Evolutionary conservation across 2,888 invertebrate species (phyloP).

Genomic region (Belgica antarctica): DNA sequence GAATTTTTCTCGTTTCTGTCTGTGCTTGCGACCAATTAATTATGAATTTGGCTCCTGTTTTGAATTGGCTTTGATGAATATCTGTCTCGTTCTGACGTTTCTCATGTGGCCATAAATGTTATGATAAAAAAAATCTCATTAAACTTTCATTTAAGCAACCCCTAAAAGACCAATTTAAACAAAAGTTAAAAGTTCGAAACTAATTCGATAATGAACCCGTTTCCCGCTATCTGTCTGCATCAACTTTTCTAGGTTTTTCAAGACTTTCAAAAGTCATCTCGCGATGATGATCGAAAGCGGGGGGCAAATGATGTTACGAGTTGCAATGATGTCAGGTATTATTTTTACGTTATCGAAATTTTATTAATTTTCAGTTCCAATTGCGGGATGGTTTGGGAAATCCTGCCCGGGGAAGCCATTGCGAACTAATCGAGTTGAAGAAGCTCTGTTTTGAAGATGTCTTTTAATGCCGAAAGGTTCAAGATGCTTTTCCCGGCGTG

Average conservation of each 20-base stretch:
- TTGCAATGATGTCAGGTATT: conserved; percentile 42
- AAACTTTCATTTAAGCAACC: conserved; percentile 26
- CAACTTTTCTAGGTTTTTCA: conserved; percentile 42
- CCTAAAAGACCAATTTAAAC: conserved; percentile 10
- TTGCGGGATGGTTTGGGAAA: background rate
- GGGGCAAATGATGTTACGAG: conserved; percentile 37
- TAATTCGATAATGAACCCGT: conserved; percentile 23
- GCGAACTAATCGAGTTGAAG: too few relatives aligned
- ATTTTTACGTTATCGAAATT: conserved; percentile 12
- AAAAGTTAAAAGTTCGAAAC: background rate
- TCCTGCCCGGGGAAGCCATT: too few relatives aligned
- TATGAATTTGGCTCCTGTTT: conserved; percentile 8
- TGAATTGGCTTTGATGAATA: conserved; percentile 1
- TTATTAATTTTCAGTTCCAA: conserved; percentile 8
- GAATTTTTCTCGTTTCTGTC: background rate
- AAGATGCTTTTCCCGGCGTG: too few relatives aligned
- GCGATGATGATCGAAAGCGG: conserved; percentile 39
- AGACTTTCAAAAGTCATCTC: conserved; percentile 25
- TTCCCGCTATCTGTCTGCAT: background rate
- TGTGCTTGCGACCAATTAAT: conserved; percentile 4
- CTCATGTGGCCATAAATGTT: background rate
- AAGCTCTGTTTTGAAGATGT: background rate
- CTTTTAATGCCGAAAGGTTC: too few relatives aligned
- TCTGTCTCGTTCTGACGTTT: background rate
- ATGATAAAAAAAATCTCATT: background rate